Base-by-base conservation (phyloP, 2,888 invertebrate species). In the Rhagophthalmus giganteus region DNA sequence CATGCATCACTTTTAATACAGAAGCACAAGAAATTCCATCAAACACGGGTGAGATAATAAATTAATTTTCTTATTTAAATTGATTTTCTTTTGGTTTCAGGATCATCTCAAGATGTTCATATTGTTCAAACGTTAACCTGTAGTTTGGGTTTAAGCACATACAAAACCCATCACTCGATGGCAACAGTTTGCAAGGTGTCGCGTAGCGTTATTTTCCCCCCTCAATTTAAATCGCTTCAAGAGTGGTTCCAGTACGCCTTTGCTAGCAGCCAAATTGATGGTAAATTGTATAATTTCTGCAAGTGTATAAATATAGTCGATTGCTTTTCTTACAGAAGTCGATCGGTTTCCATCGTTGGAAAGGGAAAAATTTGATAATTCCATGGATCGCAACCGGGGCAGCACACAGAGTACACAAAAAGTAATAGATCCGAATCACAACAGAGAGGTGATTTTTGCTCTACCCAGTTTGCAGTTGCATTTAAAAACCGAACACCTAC, bases 241-340 rank as follows among this genome's bases (percentile, higher is more conserved):
- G 96, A 97, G 76, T 97, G 97, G 96, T 96, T 97, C 79, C 88
- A 90, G 65, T 97, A 97, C 75, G 93, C 96, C 0, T 96, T 97
- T 77, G 89, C 93, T 11, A 91, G 90, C 63, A 90, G 91, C 72
- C 95, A 95, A 76, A 89, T 95, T 45, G 95, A 95, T 77, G 93
- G 94, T 94, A 73, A 74, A 72, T 58, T 15, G 6, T 1, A 0
- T 20, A 14, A 2, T 10, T n/a, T n/a, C n/a, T n/a, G n/a, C n/a
- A n/a, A n/a, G n/a, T n/a, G n/a, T n/a, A n/a, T n/a, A n/a, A n/a
- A n/a, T n/a, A n/a, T n/a, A n/a, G n/a, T n/a, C n/a, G n/a, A n/a
- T n/a, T n/a, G n/a, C n/a, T n/a, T n/a, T n/a, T n/a, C n/a, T 62
- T 71, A 20, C 70, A 91, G 93, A 89, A 59, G 90, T 95, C 56